A percentile compares a stretch with the other conserved stretches of the same genome.
Conservation (phyloP, 2,888 invertebrate genomes). For the Cacoxenus indagator region DNA sequence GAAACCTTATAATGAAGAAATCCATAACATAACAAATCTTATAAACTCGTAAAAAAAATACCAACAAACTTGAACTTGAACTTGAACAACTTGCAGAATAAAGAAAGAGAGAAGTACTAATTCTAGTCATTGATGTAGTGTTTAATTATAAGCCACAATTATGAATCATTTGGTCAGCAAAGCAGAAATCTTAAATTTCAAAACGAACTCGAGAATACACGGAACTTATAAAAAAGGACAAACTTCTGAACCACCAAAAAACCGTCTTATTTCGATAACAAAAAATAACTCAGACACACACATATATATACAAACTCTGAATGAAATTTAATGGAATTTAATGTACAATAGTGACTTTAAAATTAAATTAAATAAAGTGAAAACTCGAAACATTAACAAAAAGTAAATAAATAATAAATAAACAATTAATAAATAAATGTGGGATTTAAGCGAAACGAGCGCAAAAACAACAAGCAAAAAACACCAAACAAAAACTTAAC, state of each 20-base stretch:
- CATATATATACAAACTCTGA: constrained; percentile 49
- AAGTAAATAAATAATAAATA: not conserved
- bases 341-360: constrained; percentile 64
- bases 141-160: constrained; percentile 51
- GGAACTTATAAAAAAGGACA: constrained; percentile 21
- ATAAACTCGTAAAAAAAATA: constrained; percentile 43
- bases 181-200: constrained; percentile 24
- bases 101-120: constrained; percentile 60
- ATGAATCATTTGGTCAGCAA: constrained; percentile 34
- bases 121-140: constrained; percentile 65
- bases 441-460: not conserved
- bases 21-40: constrained; percentile 59
- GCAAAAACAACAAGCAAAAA: constrained; percentile 7
- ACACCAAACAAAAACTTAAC: not conserved
- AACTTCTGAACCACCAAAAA: constrained; percentile 35
- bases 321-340: constrained; percentile 59
- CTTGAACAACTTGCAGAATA: constrained; percentile 15
- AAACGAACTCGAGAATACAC: constrained; percentile 23
- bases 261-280: constrained; percentile 23
- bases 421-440: not conserved
- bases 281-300: not conserved
- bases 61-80: not conserved
- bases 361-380: constrained; percentile 39
- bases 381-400: not conserved
- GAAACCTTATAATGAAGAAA: constrained; percentile 57